A percentile compares a stretch with the other conserved stretches of the same genome.
Conservation (phyloP, 2,113 vertebrate genomes). For the Boleophthalmus pectinirostris region DNA sequence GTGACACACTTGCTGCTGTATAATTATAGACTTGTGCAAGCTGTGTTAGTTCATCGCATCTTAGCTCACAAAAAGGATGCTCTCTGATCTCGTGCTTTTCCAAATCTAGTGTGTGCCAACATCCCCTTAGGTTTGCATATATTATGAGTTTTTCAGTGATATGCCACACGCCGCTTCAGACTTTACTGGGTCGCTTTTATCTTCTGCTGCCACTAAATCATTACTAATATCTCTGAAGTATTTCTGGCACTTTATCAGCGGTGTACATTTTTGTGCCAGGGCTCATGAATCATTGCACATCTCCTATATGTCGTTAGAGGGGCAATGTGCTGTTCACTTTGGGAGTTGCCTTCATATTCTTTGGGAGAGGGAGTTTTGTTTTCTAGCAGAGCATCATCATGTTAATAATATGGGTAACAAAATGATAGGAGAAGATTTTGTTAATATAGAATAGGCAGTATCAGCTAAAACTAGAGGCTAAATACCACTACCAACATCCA, state of each 20-base stretch:
- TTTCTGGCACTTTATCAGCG: conserved; percentile 14
- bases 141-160: neutral
- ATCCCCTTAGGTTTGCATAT: conserved; percentile 6
- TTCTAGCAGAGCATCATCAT: conserved; percentile 41
- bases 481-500: neutral
- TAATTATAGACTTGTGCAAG: conserved; percentile 10
- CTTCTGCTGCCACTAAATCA: conserved; percentile 7
- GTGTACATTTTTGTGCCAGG: conserved; percentile 12
- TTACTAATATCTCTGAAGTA: neutral
- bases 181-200: conserved; percentile 16
- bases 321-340: conserved; percentile 36
- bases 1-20: neutral
- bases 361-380: conserved; percentile 51
- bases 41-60: neutral
- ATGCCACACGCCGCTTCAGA: conserved; percentile 2
- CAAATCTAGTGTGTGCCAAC: neutral
- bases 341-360: conserved; percentile 45
- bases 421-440: neutral
- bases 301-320: conserved; percentile 37
- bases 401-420: neutral
- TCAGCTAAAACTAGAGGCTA: too few species aligned
- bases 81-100: conserved; percentile 14
- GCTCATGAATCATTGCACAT: conserved; percentile 43
- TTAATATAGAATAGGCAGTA: neutral
- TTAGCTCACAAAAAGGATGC: neutral